Conservation (phyloP, 2,888 invertebrate genomes). For the Acanthoscelides obtectus region DNA sequence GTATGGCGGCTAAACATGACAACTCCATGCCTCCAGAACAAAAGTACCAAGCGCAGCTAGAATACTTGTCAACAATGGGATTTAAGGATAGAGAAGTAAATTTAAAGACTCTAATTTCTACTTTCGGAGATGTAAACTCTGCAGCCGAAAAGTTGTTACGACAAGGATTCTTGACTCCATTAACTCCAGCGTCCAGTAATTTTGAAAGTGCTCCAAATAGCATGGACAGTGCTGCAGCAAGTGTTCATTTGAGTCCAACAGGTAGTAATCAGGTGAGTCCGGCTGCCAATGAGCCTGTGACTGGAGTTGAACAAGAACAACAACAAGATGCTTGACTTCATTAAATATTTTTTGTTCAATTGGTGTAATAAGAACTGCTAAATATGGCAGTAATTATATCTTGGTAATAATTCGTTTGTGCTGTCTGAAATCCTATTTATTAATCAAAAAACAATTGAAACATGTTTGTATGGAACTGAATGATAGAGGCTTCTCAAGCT, state of each 20-base stretch:
- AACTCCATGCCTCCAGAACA: constrained; percentile 77
- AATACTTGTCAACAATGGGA: constrained; percentile 94
- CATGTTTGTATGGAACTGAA: no score
- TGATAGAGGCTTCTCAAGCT: no score
- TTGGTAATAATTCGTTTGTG: no score
- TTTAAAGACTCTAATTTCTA: constrained; percentile 92
- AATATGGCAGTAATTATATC: no score
- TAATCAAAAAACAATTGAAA: no score
- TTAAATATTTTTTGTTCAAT: no score
- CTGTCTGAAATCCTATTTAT: no score
- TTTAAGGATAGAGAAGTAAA: constrained; percentile 97
- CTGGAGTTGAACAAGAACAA: not conserved
- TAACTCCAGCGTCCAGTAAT: constrained; percentile 5
- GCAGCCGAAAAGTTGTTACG: constrained; percentile 90
- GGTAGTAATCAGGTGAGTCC: not conserved
- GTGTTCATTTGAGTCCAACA: not conserved
- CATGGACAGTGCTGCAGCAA: not conserved
- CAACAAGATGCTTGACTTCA: not conserved
- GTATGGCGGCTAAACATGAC: constrained; percentile 51
- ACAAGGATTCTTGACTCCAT: constrained; percentile 25
- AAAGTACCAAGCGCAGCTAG: constrained; percentile 88
- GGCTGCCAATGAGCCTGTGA: not conserved
- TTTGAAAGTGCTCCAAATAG: not conserved
- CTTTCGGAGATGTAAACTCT: constrained; percentile 96
- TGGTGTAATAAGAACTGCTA: no score